Base-by-base conservation (phyloP, 53 echinoderm and acorn worm species). In the Temnopleurus reevesii region DNA sequence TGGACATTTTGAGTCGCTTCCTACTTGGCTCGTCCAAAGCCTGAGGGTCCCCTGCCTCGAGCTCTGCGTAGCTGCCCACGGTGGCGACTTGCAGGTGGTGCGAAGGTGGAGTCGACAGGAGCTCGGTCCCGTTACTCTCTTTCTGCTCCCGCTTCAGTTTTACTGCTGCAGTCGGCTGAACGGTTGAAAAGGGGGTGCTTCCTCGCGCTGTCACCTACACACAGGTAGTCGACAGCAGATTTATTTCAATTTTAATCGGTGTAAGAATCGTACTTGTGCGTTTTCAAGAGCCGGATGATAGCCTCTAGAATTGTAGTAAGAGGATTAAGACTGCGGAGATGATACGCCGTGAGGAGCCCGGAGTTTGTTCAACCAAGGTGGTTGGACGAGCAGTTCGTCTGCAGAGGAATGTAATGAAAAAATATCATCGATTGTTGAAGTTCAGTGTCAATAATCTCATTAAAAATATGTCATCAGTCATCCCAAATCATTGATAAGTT, bases 31-130 rank as follows among this genome's bases (percentile, higher is more conserved):
- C 94, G 81, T 91, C 91, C 90, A 87, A 87, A 51, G 51, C 88
- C 88, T 71, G 66, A 65, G 88, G 88, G 71, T 94, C 94, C 45
- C 91, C 88, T 58, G 91, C 85, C 64, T 77, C 55, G 8, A 41
- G 41, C 58, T 94, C 92, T 44, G 79, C 94, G 94, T 94, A 94
- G 90, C 90, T 94, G 58, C 94, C 94, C 94, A 94, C 94, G 84
- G 90, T 94, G 90, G 86, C 88, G 8, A 47, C 54, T 28, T 87
- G 49, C 31, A 66, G 35, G 65, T 66, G 88, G 47, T 65, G 66
- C 66, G 88, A 19, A 18, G 34, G 51, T 46, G 84, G 53, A 28
- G 71, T 17, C 46, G 76, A 46, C 86, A 63, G 86, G 45, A 86
- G 63, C 61, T 29, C 45, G 47, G 63, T 86, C 61, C 61, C 61